Conservation (phyloP, 1,140 invertebrate species). For the Leucophenga varia region DNA sequence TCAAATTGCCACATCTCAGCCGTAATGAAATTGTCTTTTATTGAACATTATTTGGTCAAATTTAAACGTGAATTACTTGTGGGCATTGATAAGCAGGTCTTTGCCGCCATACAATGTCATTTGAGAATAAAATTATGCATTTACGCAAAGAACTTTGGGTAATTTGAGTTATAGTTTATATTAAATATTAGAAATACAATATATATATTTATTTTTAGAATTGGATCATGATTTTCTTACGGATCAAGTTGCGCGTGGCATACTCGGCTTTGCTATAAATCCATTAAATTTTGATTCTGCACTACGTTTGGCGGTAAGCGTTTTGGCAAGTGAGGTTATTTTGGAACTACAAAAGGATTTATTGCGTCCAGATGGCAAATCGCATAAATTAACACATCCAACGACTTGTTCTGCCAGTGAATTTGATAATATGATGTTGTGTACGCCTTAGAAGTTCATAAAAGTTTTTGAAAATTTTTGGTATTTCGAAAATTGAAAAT, state of each 20-base stretch:
- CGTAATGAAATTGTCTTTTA: conserved; percentile 18
- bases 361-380: no score
- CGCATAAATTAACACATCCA: no score
- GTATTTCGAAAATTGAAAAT: no score
- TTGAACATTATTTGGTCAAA: conserved; percentile 20
- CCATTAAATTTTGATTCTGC: conserved; percentile 7
- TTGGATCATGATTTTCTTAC: conserved; percentile 13
- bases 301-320: conserved; percentile 9
- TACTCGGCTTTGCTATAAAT: conserved; percentile 12
- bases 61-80: conserved; percentile 18
- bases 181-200: background rate
- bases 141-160: conserved; percentile 10
- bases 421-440: no score
- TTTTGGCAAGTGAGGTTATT: conserved; percentile 9
- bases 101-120: conserved; percentile 14
- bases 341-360: conserved; percentile 13
- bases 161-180: no score
- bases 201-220: conserved; percentile 3
- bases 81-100: conserved; percentile 13
- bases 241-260: conserved; percentile 9
- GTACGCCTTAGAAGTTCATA: no score
- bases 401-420: no score
- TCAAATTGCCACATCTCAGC: background rate
- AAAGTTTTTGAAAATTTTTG: no score
- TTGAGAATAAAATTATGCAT: conserved; percentile 14